Percentiles rank a stretch among this genome's conserved stretches.
phyloP scores from a whole-genome alignment of 1,140 invertebrate species.

The Ooceraea biroi region DNA sequence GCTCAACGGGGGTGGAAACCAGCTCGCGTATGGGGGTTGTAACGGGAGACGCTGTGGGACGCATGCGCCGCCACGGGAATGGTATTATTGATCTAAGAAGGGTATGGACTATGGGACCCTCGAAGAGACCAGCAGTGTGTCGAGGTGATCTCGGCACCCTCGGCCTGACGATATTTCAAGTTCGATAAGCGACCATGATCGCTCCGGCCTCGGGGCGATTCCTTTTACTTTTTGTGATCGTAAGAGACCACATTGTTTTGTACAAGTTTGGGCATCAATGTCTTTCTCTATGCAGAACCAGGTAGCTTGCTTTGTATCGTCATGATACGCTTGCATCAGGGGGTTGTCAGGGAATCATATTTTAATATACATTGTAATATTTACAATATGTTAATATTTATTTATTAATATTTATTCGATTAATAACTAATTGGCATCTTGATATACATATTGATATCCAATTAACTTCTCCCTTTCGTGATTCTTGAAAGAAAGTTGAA shows the following conservation, averaged over 20 bases:
- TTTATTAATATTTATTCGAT: background rate
- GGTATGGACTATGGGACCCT: slow-evolving; percentile 80
- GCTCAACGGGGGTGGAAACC: slow-evolving; percentile 76
- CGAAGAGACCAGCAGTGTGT: slow-evolving; percentile 79
- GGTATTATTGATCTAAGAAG: slow-evolving; percentile 85
- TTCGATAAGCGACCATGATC: slow-evolving; percentile 59
- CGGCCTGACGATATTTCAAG: slow-evolving; percentile 58
- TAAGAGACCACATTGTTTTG: slow-evolving; percentile 23
- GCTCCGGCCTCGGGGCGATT: slow-evolving; percentile 20
- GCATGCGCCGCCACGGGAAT: slow-evolving; percentile 82
- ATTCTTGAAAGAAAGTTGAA: background rate
- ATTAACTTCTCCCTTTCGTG: background rate
- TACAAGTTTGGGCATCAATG: background rate
- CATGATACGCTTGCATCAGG: background rate
- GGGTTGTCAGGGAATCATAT: background rate
- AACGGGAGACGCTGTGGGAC: slow-evolving; percentile 62
- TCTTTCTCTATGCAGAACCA: background rate
- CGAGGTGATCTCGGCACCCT: slow-evolving; percentile 70
- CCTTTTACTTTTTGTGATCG: background rate
- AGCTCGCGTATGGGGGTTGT: slow-evolving; percentile 65
- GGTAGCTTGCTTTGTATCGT: background rate
- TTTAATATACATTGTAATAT: background rate
- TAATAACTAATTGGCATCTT: background rate
- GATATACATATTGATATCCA: background rate
- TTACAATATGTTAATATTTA: background rate